phyloP scores from a whole-genome alignment of 2,113 vertebrate genomes.

The Thryonomys swinderianus region DNA sequence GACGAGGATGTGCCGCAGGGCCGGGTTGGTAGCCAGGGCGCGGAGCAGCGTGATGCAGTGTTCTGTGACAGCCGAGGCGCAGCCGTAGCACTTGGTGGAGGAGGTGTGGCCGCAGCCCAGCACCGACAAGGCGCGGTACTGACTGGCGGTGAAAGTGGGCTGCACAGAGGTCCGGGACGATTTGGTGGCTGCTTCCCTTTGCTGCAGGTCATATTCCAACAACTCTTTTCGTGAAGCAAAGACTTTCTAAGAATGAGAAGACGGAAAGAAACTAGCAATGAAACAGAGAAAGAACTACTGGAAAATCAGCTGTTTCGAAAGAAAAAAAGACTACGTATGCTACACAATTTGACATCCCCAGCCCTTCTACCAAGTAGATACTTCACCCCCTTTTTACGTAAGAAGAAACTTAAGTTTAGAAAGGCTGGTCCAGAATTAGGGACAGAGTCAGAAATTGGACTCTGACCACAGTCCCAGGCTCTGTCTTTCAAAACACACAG shows the following conservation, averaged over 20 bases:
- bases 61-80: slow-evolving; percentile 96
- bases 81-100: slow-evolving; percentile 98
- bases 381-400: not conserved
- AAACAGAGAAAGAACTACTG: not conserved
- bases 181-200: slow-evolving; percentile 96
- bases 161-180: slow-evolving; percentile 93
- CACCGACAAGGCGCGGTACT: slow-evolving; percentile 96
- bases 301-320: not conserved
- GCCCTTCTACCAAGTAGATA: not conserved
- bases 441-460: not conserved
- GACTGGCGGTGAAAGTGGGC: slow-evolving; percentile 97
- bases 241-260: slow-evolving; percentile 92
- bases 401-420: not conserved
- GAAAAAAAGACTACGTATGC: not conserved
- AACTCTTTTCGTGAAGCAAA: slow-evolving; percentile 99
- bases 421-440: not conserved
- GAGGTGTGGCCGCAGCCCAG: slow-evolving; percentile 97
- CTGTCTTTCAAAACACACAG: not conserved
- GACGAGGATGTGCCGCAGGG: slow-evolving; percentile 97
- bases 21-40: slow-evolving; percentile 95
- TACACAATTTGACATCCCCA: not conserved
- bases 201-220: slow-evolving; percentile 97
- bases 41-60: slow-evolving; percentile 98
- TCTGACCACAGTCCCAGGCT: not conserved
- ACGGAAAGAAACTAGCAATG: not conserved